These are phyloP conservation scores for Eutrigla gurnardus DNA, from an alignment of 2,797 vertebrate species.

Conservation along the genomic window DNA sequence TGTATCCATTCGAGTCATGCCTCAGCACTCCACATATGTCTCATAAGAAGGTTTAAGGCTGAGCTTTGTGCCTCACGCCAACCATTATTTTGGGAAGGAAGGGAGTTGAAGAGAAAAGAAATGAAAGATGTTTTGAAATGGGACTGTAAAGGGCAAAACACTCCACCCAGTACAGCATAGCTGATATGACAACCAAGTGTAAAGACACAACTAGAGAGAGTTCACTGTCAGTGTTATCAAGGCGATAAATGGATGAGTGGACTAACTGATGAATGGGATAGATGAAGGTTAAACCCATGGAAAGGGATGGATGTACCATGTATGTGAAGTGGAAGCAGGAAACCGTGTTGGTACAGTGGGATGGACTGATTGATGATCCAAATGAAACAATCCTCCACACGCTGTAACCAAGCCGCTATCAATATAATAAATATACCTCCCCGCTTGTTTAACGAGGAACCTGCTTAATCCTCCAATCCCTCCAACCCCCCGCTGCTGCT, in stretches of 20 bases:
- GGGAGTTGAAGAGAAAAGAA: neutral
- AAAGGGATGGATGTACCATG: neutral
- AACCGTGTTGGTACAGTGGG: neutral
- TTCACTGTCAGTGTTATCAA: neutral
- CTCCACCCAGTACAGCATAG: neutral
- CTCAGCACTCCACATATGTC: constrained; percentile 51
- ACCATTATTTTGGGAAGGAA: neutral
- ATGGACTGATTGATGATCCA: constrained; percentile 8
- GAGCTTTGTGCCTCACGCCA: constrained; percentile 15
- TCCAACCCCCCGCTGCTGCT: constrained; percentile 7
- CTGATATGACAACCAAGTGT: neutral
- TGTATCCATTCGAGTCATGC: constrained; percentile 49
- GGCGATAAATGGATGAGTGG: constrained; percentile 18
- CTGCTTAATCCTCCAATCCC: constrained; percentile 27
- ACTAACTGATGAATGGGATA: constrained; percentile 39
- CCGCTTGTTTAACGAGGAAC: constrained; percentile 13
- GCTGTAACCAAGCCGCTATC: neutral
- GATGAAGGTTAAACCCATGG: constrained; percentile 37
- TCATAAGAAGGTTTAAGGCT: constrained; percentile 44
- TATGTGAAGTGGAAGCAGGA: constrained; percentile 15
- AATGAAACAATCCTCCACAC: constrained; percentile 13
- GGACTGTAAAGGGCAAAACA: neutral
- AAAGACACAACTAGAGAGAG: neutral
- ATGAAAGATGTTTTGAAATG: too few relatives aligned
- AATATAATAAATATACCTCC: neutral